A percentile compares a stretch with the other conserved stretches of the same genome.
These are phyloP conservation scores for Heteropelma amictum DNA, from an alignment of 2,888 invertebrate genomes.

Conservation along the genomic window DNA sequence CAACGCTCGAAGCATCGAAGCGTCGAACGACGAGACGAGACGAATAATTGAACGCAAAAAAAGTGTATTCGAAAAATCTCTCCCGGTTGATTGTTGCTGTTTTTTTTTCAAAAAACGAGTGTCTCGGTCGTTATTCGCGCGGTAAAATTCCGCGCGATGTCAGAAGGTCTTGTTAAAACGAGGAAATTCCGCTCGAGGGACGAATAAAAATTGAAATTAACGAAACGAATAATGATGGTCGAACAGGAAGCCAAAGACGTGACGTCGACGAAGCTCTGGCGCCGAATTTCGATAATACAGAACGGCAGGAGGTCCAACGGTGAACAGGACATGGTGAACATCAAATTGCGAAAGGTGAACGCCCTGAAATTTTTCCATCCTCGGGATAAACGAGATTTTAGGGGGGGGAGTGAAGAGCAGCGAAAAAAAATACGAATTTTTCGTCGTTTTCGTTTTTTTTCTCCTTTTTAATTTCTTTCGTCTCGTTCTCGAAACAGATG, in stretches of 20 bases:
- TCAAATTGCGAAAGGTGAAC: slow-evolving; percentile 88
- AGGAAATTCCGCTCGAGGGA: neutral
- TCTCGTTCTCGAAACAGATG: slow-evolving; percentile 79
- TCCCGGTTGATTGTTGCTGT: neutral
- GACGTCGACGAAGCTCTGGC: slow-evolving; percentile 92
- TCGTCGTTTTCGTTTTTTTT: slow-evolving; percentile 2
- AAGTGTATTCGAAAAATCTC: neutral
- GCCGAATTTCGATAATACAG: slow-evolving; percentile 89
- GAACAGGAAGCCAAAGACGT: slow-evolving; percentile 90
- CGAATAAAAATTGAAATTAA: neutral
- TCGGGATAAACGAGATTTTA: neutral
- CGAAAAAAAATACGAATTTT: neutral
- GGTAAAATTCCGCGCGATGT: no score
- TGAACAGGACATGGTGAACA: slow-evolving; percentile 93
- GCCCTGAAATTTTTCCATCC: no score
- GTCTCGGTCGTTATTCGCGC: no score
- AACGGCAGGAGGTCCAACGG: slow-evolving; percentile 86
- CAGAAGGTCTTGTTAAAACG: no score
- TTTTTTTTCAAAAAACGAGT: neutral
- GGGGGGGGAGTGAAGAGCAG: neutral
- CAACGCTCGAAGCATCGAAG: no score
- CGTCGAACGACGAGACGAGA: no score
- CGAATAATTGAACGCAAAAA: no score
- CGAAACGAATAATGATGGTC: neutral
- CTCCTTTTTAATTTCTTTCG: slow-evolving; percentile 13